Evolutionary conservation across 2,888 invertebrate species (phyloP).

Genomic region (Drosophila nr. fundita): DNA sequence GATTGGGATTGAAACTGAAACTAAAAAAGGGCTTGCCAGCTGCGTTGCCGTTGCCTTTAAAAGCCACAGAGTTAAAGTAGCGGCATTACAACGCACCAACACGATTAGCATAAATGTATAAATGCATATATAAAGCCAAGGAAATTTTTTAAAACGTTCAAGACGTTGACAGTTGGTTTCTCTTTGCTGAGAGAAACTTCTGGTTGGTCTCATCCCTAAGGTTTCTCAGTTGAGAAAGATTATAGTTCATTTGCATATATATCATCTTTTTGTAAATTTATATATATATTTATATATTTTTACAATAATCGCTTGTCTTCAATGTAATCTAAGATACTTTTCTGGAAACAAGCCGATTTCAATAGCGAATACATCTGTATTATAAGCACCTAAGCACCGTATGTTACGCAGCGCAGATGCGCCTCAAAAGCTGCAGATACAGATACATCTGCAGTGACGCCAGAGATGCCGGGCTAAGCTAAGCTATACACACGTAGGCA

Average conservation of each 20-base stretch:
- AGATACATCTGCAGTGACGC: conserved; percentile 37
- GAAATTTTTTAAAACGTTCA: neutral
- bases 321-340: neutral
- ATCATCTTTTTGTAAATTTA: too few species aligned
- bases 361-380: conserved; percentile 26
- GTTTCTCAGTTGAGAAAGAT: neutral
- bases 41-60: conserved; percentile 71
- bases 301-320: neutral
- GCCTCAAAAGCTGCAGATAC: conserved; percentile 36
- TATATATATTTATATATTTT: neutral
- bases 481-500: conserved; percentile 49
- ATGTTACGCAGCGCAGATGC: conserved; percentile 34
- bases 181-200: neutral
- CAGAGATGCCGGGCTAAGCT: conserved; percentile 20
- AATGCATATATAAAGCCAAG: conserved; percentile 68
- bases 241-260: too few species aligned
- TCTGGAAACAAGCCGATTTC: conserved; percentile 1
- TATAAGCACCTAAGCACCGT: conserved; percentile 8
- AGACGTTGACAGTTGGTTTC: neutral
- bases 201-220: neutral
- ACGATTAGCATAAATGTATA: conserved; percentile 80
- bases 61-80: conserved; percentile 79
- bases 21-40: conserved; percentile 65
- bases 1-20: conserved; percentile 35
- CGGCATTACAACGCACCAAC: conserved; percentile 79